Percentiles rank a stretch among this genome's conserved stretches.
Conservation (phyloP, 2,888 invertebrate genomes). For the Chrysolina americana region DNA sequence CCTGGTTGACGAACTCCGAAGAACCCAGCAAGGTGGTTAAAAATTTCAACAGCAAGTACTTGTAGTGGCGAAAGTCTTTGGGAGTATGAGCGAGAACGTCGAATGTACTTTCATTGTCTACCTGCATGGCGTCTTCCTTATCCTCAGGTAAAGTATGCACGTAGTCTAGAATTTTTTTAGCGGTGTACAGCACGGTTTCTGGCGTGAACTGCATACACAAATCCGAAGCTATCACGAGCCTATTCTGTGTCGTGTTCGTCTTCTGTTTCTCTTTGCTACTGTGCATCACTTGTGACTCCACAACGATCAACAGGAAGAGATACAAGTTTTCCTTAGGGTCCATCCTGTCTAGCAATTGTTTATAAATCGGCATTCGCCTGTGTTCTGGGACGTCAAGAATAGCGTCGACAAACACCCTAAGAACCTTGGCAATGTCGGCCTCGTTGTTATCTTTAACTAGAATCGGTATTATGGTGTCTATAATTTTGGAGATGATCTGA, state of each 20-base stretch:
- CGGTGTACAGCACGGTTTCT: constrained; percentile 75
- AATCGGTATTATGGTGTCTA: constrained; percentile 92
- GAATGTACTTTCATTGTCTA: constrained; percentile 71
- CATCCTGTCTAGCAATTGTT: constrained; percentile 83
- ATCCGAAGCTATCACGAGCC: constrained; percentile 79
- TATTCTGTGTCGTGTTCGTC: constrained; percentile 64
- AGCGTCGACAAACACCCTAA: constrained; percentile 93
- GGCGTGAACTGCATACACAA: constrained; percentile 79
- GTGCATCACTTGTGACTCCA: constrained; percentile 80
- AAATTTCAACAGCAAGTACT: constrained; percentile 84
- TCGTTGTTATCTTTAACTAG: constrained; percentile 69
- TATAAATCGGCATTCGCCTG: constrained; percentile 85
- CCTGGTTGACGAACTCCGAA: constrained; percentile 78
- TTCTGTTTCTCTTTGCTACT: constrained; percentile 66
- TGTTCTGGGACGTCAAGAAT: constrained; percentile 95
- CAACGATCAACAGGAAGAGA: constrained; percentile 79
- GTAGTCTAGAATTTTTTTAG: constrained; percentile 78
- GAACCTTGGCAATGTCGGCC: constrained; percentile 73
- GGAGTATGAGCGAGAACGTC: constrained; percentile 73
- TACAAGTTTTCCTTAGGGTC: constrained; percentile 77
- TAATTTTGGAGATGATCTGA: constrained; percentile 91
- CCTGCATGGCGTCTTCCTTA: constrained; percentile 71
- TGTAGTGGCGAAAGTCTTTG: constrained; percentile 87
- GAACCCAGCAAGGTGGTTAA: constrained; percentile 80
- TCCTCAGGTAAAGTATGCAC: constrained; percentile 79